Evolutionary conservation across 1,140 invertebrate genomes (phyloP), one percentile per base, ranked within the genome.

Genomic region (Scaptomyza hsui): DNA sequence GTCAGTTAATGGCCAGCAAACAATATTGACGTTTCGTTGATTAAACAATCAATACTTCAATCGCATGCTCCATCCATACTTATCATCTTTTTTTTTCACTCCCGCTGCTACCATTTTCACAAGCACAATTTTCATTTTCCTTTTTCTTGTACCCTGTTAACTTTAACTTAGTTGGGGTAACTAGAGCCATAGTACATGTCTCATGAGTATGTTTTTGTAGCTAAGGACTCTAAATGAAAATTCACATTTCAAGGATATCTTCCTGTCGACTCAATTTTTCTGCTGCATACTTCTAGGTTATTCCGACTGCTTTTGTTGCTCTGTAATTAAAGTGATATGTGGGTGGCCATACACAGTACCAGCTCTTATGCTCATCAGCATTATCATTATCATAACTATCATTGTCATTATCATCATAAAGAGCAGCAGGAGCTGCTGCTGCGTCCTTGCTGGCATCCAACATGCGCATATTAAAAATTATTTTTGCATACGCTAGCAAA

Each of bases 291-390:
- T 24, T 24, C 19, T 41, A 4, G 39, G 24, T 21, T 19, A 21
- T 41, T 7, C 42, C 6, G 47, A 41, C 37, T 64, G 49, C 62
- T 67, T 59, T 55, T 70, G 57, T 49, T n/a, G 48, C 15, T 42
- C 24, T 72, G 71, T 77, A 85, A 85, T 85, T 85, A 86, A 81
- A 86, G 82, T 72, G 69, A 85, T 86, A 83, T 78, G 76, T 74
- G 64, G 67, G 68, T 62, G 63, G 64, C 52, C 64, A 72, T 52
- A 60, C 65, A 45, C 65, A 45, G 59, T 15, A 72, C 10, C 55
- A 41, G 48, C 45, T 76, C 64, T 62, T 45, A 42, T 48, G 62
- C 59, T 78, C 80, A 74, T 59, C 59, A 59, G 47, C 70, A 45
- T 13, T 21, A 61, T 49, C 44, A 67, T 67, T 49, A 18, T 39